A percentile compares a stretch with the other conserved stretches of the same genome.
phyloP scores from a whole-genome alignment of 2,888 invertebrate species.

The Deilephila elpenor region DNA sequence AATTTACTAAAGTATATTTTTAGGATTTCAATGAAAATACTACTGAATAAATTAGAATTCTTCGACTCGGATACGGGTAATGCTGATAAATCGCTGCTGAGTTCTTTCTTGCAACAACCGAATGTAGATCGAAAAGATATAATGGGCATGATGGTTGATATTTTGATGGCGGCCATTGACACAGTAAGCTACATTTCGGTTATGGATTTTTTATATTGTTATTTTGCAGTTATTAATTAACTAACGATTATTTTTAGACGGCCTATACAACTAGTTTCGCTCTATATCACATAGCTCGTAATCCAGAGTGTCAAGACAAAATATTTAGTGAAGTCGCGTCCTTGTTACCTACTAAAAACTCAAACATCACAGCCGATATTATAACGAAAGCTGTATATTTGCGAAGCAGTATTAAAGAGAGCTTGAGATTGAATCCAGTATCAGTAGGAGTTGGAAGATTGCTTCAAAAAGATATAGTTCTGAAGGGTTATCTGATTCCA shows the following conservation, averaged over 20 bases:
- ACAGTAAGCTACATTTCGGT: slow-evolving; percentile 84
- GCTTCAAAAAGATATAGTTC: slow-evolving; percentile 87
- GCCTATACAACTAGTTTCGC: slow-evolving; percentile 91
- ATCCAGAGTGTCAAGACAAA: slow-evolving; percentile 87
- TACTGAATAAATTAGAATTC: slow-evolving; percentile 82
- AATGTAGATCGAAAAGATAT: slow-evolving; percentile 91
- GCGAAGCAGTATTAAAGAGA: slow-evolving; percentile 93
- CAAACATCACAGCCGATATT: slow-evolving; percentile 83
- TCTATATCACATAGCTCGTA: slow-evolving; percentile 91
- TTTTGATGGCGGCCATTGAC: slow-evolving; percentile 93
- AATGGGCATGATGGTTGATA: slow-evolving; percentile 93
- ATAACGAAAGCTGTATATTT: slow-evolving; percentile 87
- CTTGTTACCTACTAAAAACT: slow-evolving; percentile 81
- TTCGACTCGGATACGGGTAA: slow-evolving; percentile 63
- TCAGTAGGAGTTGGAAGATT: slow-evolving; percentile 93
- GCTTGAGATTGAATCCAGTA: slow-evolving; percentile 91
- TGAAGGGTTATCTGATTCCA: slow-evolving; percentile 90
- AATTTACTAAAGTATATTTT: slow-evolving; percentile 34
- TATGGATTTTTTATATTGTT: slow-evolving; percentile 3
- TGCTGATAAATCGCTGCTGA: slow-evolving; percentile 83
- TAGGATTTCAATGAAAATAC: slow-evolving; percentile 87
- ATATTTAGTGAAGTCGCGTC: slow-evolving; percentile 86
- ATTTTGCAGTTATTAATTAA: background rate
- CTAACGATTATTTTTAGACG: slow-evolving; percentile 82
- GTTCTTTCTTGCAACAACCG: slow-evolving; percentile 88